These are phyloP conservation scores for Rhinopithecus roxellana DNA, from an alignment of 2,113 vertebrate species.

Conservation along the genomic window DNA sequence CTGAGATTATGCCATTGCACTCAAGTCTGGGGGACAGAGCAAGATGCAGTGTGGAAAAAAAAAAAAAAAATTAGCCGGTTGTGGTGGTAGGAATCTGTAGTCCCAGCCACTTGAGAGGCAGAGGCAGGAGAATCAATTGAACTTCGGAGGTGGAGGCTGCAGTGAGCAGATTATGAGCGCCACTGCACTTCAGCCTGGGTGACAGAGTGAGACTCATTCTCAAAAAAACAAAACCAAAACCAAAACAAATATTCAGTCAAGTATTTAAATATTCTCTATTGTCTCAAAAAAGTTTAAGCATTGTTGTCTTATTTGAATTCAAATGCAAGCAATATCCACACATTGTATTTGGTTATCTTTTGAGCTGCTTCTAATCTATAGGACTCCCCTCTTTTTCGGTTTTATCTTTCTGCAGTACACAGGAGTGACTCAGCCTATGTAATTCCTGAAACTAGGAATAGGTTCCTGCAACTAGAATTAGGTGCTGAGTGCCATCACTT, in stretches of 20 bases:
- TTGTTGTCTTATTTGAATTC: slow-evolving; percentile 21
- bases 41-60: no score
- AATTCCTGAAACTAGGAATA: background rate
- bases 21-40: no score
- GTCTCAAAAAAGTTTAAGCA: background rate
- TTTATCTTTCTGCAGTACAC: background rate
- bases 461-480: background rate
- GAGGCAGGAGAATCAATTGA: no score
- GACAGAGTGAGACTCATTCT: no score
- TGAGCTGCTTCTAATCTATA: background rate
- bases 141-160: no score
- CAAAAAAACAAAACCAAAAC: no score
- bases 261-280: background rate
- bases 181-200: no score
- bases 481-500: background rate
- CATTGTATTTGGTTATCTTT: background rate
- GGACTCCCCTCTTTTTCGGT: background rate
- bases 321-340: background rate
- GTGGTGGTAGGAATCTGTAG: no score
- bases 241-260: background rate
- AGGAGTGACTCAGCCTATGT: background rate
- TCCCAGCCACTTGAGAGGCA: no score
- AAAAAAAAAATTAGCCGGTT: no score
- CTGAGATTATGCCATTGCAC: no score
- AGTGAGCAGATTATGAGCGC: no score